phyloP scores from a whole-genome alignment of 2,888 invertebrate species.

The Cephalotes varians region DNA sequence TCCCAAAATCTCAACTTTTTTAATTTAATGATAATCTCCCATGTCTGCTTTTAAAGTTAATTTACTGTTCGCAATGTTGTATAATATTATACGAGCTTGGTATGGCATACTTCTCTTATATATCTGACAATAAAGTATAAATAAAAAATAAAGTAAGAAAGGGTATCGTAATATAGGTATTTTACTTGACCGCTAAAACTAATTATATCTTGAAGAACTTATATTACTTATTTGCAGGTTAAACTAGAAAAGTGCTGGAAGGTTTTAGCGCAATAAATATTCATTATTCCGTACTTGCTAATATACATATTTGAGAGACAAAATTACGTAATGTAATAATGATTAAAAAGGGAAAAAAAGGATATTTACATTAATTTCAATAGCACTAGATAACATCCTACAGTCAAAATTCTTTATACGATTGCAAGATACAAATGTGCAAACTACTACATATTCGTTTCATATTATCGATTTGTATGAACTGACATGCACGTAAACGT shows the following conservation, averaged over 20 bases:
- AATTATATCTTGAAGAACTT: neutral
- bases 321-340: neutral
- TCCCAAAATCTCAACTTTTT: slow-evolving; percentile 19
- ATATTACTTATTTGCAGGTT: slow-evolving; percentile 1
- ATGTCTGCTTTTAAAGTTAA: slow-evolving; percentile 26
- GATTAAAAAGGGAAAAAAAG: neutral
- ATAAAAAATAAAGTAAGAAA: slow-evolving; percentile 13
- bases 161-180: slow-evolving; percentile 24
- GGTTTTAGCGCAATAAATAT: neutral
- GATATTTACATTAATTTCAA: neutral
- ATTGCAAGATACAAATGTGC: slow-evolving; percentile 6
- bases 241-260: neutral
- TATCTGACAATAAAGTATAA: slow-evolving; percentile 50
- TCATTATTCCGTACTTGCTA: neutral
- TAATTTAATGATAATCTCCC: slow-evolving; percentile 15
- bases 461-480: slow-evolving; percentile 74
- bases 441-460: slow-evolving; percentile 13
- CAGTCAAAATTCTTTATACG: neutral
- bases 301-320: neutral
- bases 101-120: slow-evolving; percentile 79
- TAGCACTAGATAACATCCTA: neutral
- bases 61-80: slow-evolving; percentile 28
- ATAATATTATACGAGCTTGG: slow-evolving; percentile 76
- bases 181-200: slow-evolving; percentile 9
- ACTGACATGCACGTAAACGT: slow-evolving; percentile 81